Percentiles rank a stretch among this genome's conserved stretches.
These are phyloP conservation scores for Strigops habroptila DNA, from an alignment of 2,113 vertebrate genomes.

Conservation along the genomic window DNA sequence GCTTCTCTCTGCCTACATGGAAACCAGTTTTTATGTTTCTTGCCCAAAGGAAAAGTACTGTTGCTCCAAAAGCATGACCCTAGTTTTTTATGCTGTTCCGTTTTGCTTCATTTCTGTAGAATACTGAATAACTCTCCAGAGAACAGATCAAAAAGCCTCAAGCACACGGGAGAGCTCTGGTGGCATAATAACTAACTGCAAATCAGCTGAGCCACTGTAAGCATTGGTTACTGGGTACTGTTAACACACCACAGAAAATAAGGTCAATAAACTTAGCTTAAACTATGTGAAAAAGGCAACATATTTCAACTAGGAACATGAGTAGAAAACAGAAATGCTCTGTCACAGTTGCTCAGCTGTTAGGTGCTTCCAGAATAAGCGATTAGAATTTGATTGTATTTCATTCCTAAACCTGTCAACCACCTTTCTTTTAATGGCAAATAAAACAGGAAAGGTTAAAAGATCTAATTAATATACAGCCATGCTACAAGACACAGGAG, in stretches of 20 bases:
- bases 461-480: background rate
- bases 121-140: background rate
- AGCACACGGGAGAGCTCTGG: background rate
- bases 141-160: conserved; percentile 42
- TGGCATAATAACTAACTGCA: background rate
- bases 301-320: background rate
- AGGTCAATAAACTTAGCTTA: background rate
- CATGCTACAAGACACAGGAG: background rate
- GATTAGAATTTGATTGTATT: background rate
- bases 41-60: background rate
- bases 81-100: conserved; percentile 12
- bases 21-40: background rate
- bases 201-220: background rate
- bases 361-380: background rate
- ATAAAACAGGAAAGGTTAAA: background rate
- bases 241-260: background rate
- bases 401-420: background rate
- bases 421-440: background rate
- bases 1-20: background rate
- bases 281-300: background rate
- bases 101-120: conserved; percentile 17
- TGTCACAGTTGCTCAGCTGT: background rate
- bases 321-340: background rate
- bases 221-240: background rate
- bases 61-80: background rate